Percentiles rank a stretch among this genome's conserved stretches.
phyloP scores from a whole-genome alignment of 2,888 invertebrate genomes.

The Hipparchia semele region DNA sequence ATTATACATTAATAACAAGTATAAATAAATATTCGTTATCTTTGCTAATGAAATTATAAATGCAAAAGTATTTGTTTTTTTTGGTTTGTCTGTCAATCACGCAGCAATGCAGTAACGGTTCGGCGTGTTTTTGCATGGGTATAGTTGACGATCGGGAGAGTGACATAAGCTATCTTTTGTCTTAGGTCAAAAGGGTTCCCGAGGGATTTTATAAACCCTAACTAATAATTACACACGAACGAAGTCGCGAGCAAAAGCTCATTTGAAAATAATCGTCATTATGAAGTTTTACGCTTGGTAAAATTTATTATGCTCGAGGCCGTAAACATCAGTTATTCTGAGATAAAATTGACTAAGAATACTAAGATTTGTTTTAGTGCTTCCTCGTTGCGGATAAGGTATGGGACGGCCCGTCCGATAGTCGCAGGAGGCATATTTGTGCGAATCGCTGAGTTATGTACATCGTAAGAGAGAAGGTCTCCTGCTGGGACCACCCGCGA shows the following conservation, averaged over 20 bases:
- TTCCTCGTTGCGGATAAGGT: slow-evolving; percentile 62
- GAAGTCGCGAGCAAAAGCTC: too few relatives aligned
- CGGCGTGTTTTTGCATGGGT: too few relatives aligned
- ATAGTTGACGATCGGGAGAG: too few relatives aligned
- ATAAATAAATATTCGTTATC: neutral
- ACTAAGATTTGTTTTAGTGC: slow-evolving; percentile 62
- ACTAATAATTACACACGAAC: too few relatives aligned
- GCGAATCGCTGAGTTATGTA: slow-evolving; percentile 78
- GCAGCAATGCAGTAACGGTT: too few relatives aligned
- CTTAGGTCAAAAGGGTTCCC: too few relatives aligned
- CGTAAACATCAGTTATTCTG: slow-evolving; percentile 28
- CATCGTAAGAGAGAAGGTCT: slow-evolving; percentile 62
- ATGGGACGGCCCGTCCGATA: slow-evolving; percentile 68
- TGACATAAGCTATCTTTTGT: too few relatives aligned
- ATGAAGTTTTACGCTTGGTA: slow-evolving; percentile 13
- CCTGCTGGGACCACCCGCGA: slow-evolving; percentile 80
- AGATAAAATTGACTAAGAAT: slow-evolving; percentile 48
- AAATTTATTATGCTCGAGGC: slow-evolving; percentile 8
- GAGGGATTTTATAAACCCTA: too few relatives aligned
- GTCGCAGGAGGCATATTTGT: slow-evolving; percentile 68
- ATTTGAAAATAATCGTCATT: slow-evolving; percentile 15
- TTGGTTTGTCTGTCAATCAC: too few relatives aligned
- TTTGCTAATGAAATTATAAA: too few relatives aligned
- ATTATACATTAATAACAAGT: neutral
- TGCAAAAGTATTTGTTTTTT: too few relatives aligned